Evolutionary conservation across 2,797 vertebrate genomes (phyloP).

Genomic region (Eleutherodactylus coqui): DNA sequence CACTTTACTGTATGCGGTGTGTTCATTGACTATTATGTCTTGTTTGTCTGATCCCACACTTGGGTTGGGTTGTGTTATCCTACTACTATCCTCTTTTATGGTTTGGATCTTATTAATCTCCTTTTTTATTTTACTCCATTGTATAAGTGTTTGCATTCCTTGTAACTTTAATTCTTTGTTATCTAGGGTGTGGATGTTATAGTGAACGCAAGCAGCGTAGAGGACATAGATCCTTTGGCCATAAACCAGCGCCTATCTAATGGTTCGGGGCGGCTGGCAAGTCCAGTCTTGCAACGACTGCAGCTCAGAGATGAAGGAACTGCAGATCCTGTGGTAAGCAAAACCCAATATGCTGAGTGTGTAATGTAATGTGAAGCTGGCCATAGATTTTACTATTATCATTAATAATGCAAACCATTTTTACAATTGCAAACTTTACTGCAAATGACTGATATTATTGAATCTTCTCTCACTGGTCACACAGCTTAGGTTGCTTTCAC

Average conservation of each 20-base stretch:
- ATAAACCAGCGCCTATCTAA: conserved; percentile 93
- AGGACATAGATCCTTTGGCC: conserved; percentile 91
- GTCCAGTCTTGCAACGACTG: conserved; percentile 90
- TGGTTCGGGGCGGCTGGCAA: conserved; percentile 84
- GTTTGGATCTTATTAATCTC: not conserved
- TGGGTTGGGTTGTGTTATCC: not conserved
- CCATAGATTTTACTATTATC: not conserved
- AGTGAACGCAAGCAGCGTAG: conserved; percentile 93
- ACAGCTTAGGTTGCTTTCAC: not conserved
- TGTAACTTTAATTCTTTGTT: not conserved
- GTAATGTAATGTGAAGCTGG: not conserved
- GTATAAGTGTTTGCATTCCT: not conserved
- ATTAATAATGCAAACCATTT: not conserved
- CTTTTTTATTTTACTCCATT: not conserved
- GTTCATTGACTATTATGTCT: not conserved
- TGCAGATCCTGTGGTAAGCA: conserved; percentile 85
- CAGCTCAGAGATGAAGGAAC: conserved; percentile 86
- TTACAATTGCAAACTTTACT: not conserved
- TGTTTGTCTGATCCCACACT: not conserved
- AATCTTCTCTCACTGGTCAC: not conserved
- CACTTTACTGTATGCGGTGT: not conserved
- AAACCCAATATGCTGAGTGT: not conserved
- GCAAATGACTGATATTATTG: not conserved
- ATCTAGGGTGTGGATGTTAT: conserved; percentile 89
- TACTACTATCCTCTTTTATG: not conserved